A percentile compares a stretch with the other conserved stretches of the same genome.
Conservation (phyloP, 2,113 vertebrate genomes). For the Heliornis fulica region DNA sequence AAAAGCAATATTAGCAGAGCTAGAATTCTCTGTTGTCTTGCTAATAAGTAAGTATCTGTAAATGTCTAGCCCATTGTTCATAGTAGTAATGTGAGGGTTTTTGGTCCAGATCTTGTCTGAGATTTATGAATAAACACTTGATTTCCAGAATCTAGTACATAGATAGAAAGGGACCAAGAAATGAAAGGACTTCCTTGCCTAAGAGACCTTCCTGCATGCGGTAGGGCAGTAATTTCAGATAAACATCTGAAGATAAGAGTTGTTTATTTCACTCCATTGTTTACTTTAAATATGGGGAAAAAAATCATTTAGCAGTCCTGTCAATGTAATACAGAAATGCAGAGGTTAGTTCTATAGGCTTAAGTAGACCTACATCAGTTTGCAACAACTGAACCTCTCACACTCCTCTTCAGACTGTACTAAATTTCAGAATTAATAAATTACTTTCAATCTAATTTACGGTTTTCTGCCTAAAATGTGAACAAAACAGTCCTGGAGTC, state of each 20-base stretch:
- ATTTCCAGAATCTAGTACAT: conserved; percentile 36
- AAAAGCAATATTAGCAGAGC: conserved; percentile 60
- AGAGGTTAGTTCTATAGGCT: not conserved
- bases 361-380: not conserved
- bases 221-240: not conserved
- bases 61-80: not conserved
- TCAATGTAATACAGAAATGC: not conserved
- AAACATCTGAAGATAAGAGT: conserved; percentile 24
- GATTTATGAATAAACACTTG: conserved; percentile 19
- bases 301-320: not conserved
- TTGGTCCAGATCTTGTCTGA: not conserved
- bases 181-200: not conserved
- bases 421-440: not conserved
- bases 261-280: conserved; percentile 2
- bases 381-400: not conserved
- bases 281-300: not conserved
- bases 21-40: conserved; percentile 43
- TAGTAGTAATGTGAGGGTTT: not conserved
- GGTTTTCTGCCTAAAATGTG: not conserved
- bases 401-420: not conserved
- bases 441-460: not conserved
- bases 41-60: not conserved
- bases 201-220: not conserved
- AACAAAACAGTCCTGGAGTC: not conserved
- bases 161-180: not conserved